These are phyloP conservation scores for Caradrina clavipalpis DNA, from an alignment of 2,888 invertebrate species.

Conservation along the genomic window DNA sequence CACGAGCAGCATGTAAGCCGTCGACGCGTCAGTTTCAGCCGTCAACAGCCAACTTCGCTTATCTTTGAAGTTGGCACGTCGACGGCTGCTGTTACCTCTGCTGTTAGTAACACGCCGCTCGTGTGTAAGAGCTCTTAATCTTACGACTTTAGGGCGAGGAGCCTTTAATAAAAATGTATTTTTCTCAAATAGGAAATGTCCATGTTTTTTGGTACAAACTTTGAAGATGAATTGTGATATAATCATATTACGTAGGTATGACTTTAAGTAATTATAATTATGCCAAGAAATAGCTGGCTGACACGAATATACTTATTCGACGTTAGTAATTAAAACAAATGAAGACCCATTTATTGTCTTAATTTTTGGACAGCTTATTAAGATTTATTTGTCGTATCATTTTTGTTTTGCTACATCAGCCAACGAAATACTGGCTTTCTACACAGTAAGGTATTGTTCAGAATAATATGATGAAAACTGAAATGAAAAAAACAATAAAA, in stretches of 20 bases:
- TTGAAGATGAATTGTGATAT: neutral
- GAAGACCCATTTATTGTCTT: conserved; percentile 19
- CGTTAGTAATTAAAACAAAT: conserved; percentile 42
- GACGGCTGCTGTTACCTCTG: too few species aligned
- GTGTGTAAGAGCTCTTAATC: too few species aligned
- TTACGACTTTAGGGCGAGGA: too few species aligned
- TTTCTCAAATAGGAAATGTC: neutral
- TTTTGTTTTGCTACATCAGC: conserved; percentile 29
- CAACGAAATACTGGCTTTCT: conserved; percentile 15
- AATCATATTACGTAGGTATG: conserved; percentile 14
- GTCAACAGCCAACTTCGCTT: too few species aligned
- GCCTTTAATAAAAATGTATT: too few species aligned
- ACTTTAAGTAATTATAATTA: conserved; percentile 9
- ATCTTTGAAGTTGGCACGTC: neutral
- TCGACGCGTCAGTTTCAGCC: too few species aligned
- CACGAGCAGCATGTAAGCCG: too few species aligned
- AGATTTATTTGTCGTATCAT: conserved; percentile 31
- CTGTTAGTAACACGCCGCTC: too few species aligned
- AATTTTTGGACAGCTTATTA: conserved; percentile 24
- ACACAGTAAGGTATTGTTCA: conserved; percentile 6
- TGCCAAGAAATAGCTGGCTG: conserved; percentile 2
- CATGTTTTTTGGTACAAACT: neutral
- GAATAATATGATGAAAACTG: conserved; percentile 34
- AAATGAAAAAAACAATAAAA: conserved; percentile 6
- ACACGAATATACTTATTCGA: conserved; percentile 13